Conservation (phyloP, 1,140 invertebrate genomes). For the Trichonephila clavata region DNA sequence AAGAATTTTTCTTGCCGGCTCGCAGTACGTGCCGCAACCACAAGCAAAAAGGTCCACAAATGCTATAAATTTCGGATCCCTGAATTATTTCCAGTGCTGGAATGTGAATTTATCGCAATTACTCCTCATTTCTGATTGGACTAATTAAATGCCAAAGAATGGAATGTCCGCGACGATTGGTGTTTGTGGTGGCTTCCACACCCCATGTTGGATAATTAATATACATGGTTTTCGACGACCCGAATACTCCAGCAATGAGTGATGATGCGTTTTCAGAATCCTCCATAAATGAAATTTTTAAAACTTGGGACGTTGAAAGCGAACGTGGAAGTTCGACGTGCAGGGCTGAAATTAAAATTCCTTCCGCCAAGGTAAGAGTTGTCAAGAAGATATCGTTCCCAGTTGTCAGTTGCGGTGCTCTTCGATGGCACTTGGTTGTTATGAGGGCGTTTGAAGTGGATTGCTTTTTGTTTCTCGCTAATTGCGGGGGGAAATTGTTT, state of each 20-base stretch:
- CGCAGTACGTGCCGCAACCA: neutral
- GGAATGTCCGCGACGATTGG: conserved; percentile 2
- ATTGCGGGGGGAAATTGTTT: neutral
- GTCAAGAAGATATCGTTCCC: neutral
- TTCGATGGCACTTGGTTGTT: neutral
- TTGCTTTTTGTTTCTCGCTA: neutral
- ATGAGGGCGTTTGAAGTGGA: neutral
- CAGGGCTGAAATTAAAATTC: conserved; percentile 64
- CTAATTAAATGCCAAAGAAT: conserved; percentile 10
- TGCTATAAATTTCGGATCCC: neutral
- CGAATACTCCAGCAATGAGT: neutral
- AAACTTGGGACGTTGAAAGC: neutral
- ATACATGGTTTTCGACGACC: neutral
- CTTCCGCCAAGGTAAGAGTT: conserved; percentile 32
- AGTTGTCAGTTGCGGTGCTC: no score
- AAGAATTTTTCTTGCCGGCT: neutral
- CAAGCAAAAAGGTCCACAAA: neutral
- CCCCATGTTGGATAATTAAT: neutral
- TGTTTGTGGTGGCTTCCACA: neutral
- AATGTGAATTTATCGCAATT: neutral
- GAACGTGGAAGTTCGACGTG: neutral
- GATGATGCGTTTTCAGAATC: neutral
- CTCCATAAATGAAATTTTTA: conserved; percentile 51
- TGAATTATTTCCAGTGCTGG: no score
- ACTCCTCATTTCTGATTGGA: neutral